Conservation (phyloP, 1,140 invertebrate species). For the Psilanteris sp. region DNA sequence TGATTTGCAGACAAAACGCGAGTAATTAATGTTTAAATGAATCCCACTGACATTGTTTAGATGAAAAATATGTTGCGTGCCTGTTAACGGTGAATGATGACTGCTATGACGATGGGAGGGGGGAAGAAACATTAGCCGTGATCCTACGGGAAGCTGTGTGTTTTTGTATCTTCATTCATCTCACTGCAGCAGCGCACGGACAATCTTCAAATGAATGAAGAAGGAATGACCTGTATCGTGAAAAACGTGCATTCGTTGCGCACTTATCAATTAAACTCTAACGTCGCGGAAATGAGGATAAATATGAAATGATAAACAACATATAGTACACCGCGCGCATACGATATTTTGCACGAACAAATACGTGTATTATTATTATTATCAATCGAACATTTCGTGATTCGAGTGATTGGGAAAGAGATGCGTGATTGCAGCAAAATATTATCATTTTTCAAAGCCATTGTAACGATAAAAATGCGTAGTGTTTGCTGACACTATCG, state of each 20-base stretch:
- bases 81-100: conserved; percentile 54
- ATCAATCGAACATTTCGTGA: not conserved
- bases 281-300: no score
- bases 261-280: no score
- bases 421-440: conserved; percentile 42
- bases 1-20: conserved; percentile 3
- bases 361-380: conserved; percentile 14
- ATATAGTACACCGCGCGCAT: no score
- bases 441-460: conserved; percentile 45
- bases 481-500: conserved; percentile 46
- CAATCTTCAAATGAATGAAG: conserved; percentile 44
- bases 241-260: no score
- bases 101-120: conserved; percentile 44
- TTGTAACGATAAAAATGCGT: conserved; percentile 27
- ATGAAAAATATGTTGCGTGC: conserved; percentile 39
- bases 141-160: conserved; percentile 23
- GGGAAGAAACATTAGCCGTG: conserved; percentile 38
- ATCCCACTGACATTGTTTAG: conserved; percentile 30
- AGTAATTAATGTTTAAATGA: conserved; percentile 26
- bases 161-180: conserved; percentile 48
- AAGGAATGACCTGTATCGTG: conserved; percentile 5
- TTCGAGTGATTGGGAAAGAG: conserved; percentile 25
- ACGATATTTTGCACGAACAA: no score
- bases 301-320: no score
- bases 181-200: conserved; percentile 36